Evolutionary conservation across 2,888 invertebrate species (phyloP), one percentile per base, ranked within the genome.

Genomic region (Epirrhoe tristata): DNA sequence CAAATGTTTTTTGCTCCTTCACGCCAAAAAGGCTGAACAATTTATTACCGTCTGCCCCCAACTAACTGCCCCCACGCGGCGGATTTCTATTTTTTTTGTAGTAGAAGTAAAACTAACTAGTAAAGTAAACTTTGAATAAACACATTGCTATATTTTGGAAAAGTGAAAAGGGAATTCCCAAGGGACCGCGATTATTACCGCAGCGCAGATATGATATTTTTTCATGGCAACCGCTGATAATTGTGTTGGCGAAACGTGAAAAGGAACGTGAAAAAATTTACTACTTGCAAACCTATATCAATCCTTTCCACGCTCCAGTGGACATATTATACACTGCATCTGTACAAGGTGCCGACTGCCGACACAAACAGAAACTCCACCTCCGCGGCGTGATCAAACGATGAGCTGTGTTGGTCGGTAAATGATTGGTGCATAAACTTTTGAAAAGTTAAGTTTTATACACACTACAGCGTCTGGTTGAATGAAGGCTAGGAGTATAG

Each of bases 311-410:
- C 56, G 71, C 61, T 64, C 50, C 63, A 57, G 32, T 60, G 60
- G 31, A 7, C 36, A 52, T 55, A 60, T 17, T 24, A 58, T 36
- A 67, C 43, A 52, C 36, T 48, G 54, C 65, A 62, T 61, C 68
- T 67, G 67, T 67, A 56, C 68, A 68, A 68, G 68, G 68, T 65
- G 68, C 12, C 12, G n/a, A 39, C 6, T 46, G 75, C 76, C 76
- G 78, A 81, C 80, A 82, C 76, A 81, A 71, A 79, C 76, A 74
- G 31, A 34, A 31, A 17, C 63, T 24, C 63, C 67, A 57, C 67
- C 67, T 39, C 12, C 17, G 48, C 67, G 63, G 60, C 51, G 63
- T 63, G 63, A 60, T 63, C 16, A 67, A 60, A 63, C 46, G 62
- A 52, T 31, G 16, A 53, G 24, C 24, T 59, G 14, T 39, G 52